A percentile compares a stretch with the other conserved stretches of the same genome.
phyloP scores from a whole-genome alignment of 2,113 vertebrate species.

The Cyanistes caeruleus region DNA sequence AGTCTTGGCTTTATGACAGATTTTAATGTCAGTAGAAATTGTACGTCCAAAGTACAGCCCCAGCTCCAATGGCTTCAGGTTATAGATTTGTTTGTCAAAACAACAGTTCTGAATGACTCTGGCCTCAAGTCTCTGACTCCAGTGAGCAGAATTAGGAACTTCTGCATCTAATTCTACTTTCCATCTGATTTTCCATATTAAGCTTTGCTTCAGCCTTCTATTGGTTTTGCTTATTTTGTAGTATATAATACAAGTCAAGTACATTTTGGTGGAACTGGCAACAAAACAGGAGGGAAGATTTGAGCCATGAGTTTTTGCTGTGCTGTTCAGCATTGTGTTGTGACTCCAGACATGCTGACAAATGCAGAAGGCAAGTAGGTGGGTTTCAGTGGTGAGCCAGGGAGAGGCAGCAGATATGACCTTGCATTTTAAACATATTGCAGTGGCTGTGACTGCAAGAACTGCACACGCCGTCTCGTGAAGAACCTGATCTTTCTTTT shows the following conservation, averaged over 20 bases:
- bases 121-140: not conserved
- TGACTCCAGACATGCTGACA: not conserved
- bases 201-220: not conserved
- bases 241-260: not conserved
- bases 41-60: not conserved
- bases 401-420: not conserved
- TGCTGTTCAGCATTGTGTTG: not conserved
- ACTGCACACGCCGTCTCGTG: not conserved
- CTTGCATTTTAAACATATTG: not conserved
- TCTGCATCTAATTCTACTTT: not conserved
- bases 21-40: not conserved
- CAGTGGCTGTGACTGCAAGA: not conserved
- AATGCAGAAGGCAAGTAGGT: not conserved
- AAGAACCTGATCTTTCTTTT: not conserved
- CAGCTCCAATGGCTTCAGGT: not conserved
- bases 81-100: not conserved
- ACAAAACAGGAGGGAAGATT: not conserved
- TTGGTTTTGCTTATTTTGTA: not conserved
- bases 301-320: not conserved
- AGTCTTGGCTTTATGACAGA: not conserved
- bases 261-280: not conserved
- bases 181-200: not conserved
- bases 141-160: not conserved
- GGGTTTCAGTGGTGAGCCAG: not conserved
- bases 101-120: not conserved